A percentile compares a stretch with the other conserved stretches of the same genome.
phyloP scores from a whole-genome alignment of 2,797 vertebrate genomes.

The Mallotus villosus region DNA sequence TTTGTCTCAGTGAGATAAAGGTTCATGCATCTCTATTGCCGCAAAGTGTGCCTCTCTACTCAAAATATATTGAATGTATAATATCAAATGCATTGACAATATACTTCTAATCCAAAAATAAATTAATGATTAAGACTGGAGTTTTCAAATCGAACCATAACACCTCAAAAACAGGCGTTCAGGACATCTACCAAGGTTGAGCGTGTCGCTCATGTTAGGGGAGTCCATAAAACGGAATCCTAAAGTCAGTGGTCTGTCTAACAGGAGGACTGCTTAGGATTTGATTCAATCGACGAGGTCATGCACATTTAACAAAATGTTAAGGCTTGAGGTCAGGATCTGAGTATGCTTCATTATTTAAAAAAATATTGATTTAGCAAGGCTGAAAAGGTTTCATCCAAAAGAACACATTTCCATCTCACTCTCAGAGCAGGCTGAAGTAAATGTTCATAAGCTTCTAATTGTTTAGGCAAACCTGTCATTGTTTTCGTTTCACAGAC shows the following conservation, averaged over 20 bases:
- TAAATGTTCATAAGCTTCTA: not conserved
- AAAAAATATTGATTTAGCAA: not conserved
- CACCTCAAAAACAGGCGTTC: not conserved
- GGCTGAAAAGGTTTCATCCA: not conserved
- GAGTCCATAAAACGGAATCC: not conserved
- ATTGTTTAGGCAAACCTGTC: not conserved
- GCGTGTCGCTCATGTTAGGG: not conserved
- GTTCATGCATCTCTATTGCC: not conserved
- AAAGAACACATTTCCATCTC: not conserved
- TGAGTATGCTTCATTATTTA: not conserved
- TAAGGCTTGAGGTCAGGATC: not conserved
- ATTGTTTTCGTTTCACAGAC: not conserved
- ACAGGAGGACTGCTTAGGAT: not conserved
- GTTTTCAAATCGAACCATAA: not conserved
- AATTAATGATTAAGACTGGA: not conserved
- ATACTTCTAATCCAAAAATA: not conserved
- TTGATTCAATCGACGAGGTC: not conserved
- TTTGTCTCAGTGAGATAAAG: slow-evolving; percentile 2
- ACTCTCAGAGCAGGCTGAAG: not conserved
- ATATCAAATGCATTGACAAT: not conserved
- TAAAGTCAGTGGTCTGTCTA: not conserved
- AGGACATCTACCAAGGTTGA: not conserved
- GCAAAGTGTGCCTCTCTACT: not conserved
- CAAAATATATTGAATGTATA: not conserved
- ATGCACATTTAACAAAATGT: not conserved